phyloP scores from a whole-genome alignment of 2,113 vertebrate species.

The Periophthalmus modestus region DNA sequence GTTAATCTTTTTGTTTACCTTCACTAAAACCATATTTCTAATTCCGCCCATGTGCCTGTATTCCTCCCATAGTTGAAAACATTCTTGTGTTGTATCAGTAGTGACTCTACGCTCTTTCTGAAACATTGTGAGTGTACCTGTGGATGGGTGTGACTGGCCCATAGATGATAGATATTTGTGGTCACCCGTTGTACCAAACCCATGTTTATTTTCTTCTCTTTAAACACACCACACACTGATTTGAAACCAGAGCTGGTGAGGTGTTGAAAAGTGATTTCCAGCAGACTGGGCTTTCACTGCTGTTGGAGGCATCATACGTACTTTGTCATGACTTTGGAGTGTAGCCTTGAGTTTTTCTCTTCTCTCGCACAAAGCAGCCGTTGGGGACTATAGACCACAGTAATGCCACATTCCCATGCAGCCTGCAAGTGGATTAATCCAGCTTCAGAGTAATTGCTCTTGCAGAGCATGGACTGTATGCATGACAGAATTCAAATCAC shows the following conservation, averaged over 20 bases:
- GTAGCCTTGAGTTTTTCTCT: constrained; percentile 30
- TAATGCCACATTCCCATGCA: constrained; percentile 34
- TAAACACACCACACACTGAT: neutral
- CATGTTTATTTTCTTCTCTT: neutral
- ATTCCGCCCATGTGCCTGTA: neutral
- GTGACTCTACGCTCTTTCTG: too few species aligned
- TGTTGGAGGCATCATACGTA: constrained; percentile 36
- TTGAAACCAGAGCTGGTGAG: neutral
- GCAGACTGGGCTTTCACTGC: constrained; percentile 8
- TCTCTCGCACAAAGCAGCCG: constrained; percentile 13
- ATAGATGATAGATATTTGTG: too few species aligned
- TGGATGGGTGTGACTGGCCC: too few species aligned
- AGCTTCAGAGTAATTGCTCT: constrained; percentile 61
- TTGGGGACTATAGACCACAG: constrained; percentile 43
- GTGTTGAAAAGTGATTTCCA: neutral
- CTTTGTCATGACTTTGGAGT: constrained; percentile 29
- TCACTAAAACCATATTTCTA: too few species aligned
- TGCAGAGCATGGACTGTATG: constrained; percentile 59
- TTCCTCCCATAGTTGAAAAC: neutral
- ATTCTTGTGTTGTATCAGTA: too few species aligned
- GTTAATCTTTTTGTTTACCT: neutral
- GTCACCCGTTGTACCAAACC: neutral
- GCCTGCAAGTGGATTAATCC: constrained; percentile 62
- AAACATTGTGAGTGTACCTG: too few species aligned
- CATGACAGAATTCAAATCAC: constrained; percentile 66